A percentile compares a stretch with the other conserved stretches of the same genome.
Conservation (phyloP, 2,888 invertebrate species). For the Arctia plantaginis region DNA sequence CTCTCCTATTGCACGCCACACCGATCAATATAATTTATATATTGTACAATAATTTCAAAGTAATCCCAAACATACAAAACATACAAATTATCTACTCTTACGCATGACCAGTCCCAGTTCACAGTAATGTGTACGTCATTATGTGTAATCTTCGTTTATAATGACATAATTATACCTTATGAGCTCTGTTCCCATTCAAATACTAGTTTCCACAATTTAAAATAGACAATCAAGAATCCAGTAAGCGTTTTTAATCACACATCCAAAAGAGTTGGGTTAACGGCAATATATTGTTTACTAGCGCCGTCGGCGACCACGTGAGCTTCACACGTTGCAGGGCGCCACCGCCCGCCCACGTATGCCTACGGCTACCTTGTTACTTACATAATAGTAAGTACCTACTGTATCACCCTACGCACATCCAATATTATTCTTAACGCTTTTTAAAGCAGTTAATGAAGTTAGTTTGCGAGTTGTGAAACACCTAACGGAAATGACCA, state of each 20-base stretch:
- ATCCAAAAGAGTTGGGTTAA: slow-evolving; percentile 33
- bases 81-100: slow-evolving; percentile 9
- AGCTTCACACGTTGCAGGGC: slow-evolving; percentile 61
- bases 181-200: slow-evolving; percentile 28
- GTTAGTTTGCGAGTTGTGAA: slow-evolving; percentile 79
- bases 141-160: slow-evolving; percentile 48
- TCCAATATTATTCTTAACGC: slow-evolving; percentile 62
- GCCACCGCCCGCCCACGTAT: slow-evolving; percentile 74
- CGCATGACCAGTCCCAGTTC: slow-evolving; percentile 46
- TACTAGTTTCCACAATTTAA: slow-evolving; percentile 24
- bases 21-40: too few species aligned
- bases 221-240: slow-evolving; percentile 22
- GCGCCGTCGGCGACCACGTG: slow-evolving; percentile 46
- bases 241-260: slow-evolving; percentile 21
- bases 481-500: slow-evolving; percentile 80
- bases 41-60: slow-evolving; percentile 51
- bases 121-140: slow-evolving; percentile 47
- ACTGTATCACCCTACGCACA: slow-evolving; percentile 51
- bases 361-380: slow-evolving; percentile 49
- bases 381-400: slow-evolving; percentile 64
- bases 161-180: slow-evolving; percentile 44
- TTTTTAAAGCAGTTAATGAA: slow-evolving; percentile 77
- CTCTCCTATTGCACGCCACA: too few species aligned
- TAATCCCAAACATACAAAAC: slow-evolving; percentile 27
- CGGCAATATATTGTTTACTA: slow-evolving; percentile 55